Base-by-base conservation (phyloP, 2,797 vertebrate species). In the Momotus momota region DNA sequence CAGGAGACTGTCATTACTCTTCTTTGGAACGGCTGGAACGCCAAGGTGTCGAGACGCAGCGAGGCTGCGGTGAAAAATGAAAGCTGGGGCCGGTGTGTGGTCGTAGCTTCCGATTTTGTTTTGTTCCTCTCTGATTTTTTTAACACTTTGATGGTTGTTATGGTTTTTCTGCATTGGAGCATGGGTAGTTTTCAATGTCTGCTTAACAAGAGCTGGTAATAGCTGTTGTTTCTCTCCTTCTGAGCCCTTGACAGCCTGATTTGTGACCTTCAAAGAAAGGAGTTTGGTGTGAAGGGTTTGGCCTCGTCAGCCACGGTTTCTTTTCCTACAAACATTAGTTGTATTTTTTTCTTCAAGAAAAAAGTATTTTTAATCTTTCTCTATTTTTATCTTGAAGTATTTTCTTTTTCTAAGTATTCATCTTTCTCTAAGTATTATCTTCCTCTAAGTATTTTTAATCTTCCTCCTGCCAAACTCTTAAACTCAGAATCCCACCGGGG, bases 1-100 rank as follows among this genome's bases (percentile, higher is more conserved):
- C 74, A 88, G 91, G 86, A 97, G 93, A 85, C 91, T 94, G 92
- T 93, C 91, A 95, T 96, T 86, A 93, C 71, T 94, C 86, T 88
- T 90, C 81, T 71, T 80, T 87, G 78, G 90, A 82, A 92, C 71
- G 65, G 55, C 81, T 94, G 86, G 23, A 77, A 54, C 54, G 91
- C 92, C 81, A 87, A 94, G 96, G 81, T 94, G 64, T 86, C 77
- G 11, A 81, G 88, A 92, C 70, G 49, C 71, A 64, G 65, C 48
- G 16, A 65, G 72, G 64, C 73, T 82, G 87, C 7, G 2, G 40
- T 72, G 74, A 81, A 86, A 87, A 90, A 80, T 83, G 66, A 89
- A 74, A 88, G 71, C 83, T 78, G 61, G 33, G 70, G 45, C 81
- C 0, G 1, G 48, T 88, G 78, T 82, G 70, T 74, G 60, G 78